phyloP scores from a whole-genome alignment of 2,113 vertebrate species.

The Haplochromis burtoni region DNA sequence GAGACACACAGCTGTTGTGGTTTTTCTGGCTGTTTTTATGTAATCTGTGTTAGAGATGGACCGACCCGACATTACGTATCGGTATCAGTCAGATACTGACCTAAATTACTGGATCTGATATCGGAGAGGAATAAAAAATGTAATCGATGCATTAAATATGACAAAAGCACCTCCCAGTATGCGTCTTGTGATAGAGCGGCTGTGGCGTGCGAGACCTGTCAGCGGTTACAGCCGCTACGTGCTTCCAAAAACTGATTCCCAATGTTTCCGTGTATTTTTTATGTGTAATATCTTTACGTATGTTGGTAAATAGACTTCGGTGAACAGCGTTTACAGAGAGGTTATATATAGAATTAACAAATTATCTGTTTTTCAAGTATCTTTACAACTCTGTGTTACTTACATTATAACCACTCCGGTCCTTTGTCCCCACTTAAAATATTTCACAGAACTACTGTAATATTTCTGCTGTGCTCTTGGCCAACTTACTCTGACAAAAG shows the following conservation, averaged over 20 bases:
- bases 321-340: not conserved
- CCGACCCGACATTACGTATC: not conserved
- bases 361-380: not conserved
- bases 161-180: not conserved
- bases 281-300: not conserved
- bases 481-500: fast-evolving
- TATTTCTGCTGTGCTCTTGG: not conserved
- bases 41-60: not conserved
- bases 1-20: not conserved
- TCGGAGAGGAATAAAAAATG: not conserved
- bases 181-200: fast-evolving
- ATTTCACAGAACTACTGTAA: not conserved
- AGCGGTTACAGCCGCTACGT: not conserved
- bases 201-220: not conserved
- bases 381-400: fast-evolving
- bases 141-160: not conserved
- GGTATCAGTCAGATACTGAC: not conserved
- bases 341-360: fast-evolving
- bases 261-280: not conserved
- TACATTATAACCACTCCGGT: not conserved
- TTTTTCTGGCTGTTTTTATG: not conserved
- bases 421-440: fast-evolving
- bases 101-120: not conserved
- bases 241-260: not conserved
- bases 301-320: not conserved